phyloP scores from a whole-genome alignment of 2,797 vertebrate species.

The Chromobotia macracanthus region DNA sequence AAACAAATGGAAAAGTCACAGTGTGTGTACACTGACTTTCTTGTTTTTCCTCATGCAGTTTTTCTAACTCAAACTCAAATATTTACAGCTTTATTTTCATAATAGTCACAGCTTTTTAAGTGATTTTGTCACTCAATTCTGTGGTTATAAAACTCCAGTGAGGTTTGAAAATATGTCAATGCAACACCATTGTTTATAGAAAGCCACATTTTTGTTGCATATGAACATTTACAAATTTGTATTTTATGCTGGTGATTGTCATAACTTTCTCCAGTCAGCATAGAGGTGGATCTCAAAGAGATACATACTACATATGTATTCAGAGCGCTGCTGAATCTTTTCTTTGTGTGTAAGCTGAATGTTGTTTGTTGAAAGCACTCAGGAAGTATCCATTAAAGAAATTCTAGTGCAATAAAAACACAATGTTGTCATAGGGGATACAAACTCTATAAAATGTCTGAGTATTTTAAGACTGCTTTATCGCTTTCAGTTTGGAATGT shows the following conservation, averaged over 20 bases:
- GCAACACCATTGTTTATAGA: slow-evolving; percentile 2
- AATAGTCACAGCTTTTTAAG: background rate
- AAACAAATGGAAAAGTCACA: too few species aligned
- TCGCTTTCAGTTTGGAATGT: background rate
- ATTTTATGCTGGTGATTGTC: slow-evolving; percentile 10
- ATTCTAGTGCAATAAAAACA: slow-evolving; percentile 29
- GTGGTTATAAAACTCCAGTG: slow-evolving; percentile 13
- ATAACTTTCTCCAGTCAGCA: background rate
- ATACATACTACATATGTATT: slow-evolving; percentile 8
- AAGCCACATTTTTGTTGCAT: slow-evolving; percentile 17
- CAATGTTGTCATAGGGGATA: slow-evolving; percentile 5
- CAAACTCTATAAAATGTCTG: slow-evolving; percentile 6
- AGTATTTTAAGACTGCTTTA: background rate
- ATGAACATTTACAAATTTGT: slow-evolving; percentile 17
- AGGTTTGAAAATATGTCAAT: slow-evolving; percentile 14
- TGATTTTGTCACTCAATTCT: background rate
- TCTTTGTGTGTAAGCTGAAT: slow-evolving; percentile 32
- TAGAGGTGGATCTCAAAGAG: slow-evolving; percentile 25
- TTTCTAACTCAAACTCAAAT: background rate
- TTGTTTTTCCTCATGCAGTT: background rate
- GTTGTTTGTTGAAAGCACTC: slow-evolving; percentile 20
- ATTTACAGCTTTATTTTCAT: background rate
- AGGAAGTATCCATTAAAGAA: slow-evolving; percentile 38
- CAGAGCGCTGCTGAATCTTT: background rate
- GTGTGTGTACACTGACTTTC: too few species aligned